phyloP scores from a whole-genome alignment of 1,140 invertebrate species.

The Aphis craccivora region DNA sequence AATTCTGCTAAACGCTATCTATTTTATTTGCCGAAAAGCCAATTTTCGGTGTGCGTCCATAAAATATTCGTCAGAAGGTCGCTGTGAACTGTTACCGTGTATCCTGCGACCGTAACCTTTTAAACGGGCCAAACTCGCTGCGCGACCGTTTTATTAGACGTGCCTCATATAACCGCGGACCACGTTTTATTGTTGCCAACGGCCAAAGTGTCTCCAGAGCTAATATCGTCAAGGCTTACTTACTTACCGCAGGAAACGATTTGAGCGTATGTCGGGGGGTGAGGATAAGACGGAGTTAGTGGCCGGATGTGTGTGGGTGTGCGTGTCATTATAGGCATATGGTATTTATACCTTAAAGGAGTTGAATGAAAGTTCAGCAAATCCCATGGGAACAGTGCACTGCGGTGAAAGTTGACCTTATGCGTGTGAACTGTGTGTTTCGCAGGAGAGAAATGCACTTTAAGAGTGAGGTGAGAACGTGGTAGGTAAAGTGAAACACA shows the following conservation, averaged over 20 bases:
- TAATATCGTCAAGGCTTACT: not conserved
- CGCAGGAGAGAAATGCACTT: not conserved
- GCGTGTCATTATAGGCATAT: not conserved
- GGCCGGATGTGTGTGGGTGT: not conserved
- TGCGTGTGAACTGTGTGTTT: not conserved
- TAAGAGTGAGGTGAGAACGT: not conserved
- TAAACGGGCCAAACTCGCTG: not conserved
- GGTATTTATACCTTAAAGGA: slow-evolving; percentile 1
- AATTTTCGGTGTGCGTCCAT: not conserved
- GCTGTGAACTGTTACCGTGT: not conserved
- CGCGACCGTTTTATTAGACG: not conserved
- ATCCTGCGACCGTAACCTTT: not conserved
- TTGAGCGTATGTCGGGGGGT: not conserved
- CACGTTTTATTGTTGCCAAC: not conserved
- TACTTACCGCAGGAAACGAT: not conserved
- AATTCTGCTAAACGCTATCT: not conserved
- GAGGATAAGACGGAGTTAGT: not conserved
- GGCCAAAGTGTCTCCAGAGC: not conserved
- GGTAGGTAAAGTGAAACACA: not conserved
- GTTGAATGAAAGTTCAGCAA: slow-evolving; percentile 5
- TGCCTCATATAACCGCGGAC: too few species aligned
- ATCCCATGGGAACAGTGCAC: not conserved
- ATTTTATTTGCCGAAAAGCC: not conserved
- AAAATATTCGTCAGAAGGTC: not conserved
- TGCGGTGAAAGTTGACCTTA: not conserved